Base-by-base conservation (phyloP, 2,888 invertebrate genomes). In the Scaeva pyrastri region DNA sequence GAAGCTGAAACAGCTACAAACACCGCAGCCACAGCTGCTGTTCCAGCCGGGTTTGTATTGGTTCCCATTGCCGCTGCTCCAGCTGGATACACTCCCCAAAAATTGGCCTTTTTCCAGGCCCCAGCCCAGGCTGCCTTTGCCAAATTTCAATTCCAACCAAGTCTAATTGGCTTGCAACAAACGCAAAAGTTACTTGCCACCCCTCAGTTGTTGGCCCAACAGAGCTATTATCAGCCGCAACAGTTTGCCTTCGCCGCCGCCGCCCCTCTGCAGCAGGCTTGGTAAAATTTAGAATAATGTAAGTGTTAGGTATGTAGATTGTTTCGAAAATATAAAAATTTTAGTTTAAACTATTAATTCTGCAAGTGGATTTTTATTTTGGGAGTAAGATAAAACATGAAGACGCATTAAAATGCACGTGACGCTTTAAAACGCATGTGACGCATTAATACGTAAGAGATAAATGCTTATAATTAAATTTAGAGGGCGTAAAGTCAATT, bases 221-320 rank as follows among this genome's bases (percentile, higher is more conserved):
- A 72, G n/a, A 31, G 50, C 56, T 84, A 75, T 21, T 84, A 84
- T 31, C 84, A 84, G 55, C 78, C 78, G n/a, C 83, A 83, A 39
- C 84, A 84, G 48, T 85, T 76, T 68, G 76, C 80, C 41, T 81
- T 70, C 11, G 68, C 81, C 21, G 66, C 81, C 11, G 68, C 81
- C 21, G 66, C 81, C 23, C 81, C 85, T 10, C 68, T 85, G 21
- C 82, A 80, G 21, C 79, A 82, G 31, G 72, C 75, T 48, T 86
- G 86, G 86, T 84, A 75, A 41, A 6, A 4, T 19, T 60, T 26
- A 60, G 12, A 11, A 60, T 48, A 19, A 19, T 43, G 21, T 43
- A 45, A 64, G 43, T n/a, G n/a, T n/a, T 11, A 6, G 14, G 70
- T 73, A 43, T 70, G 75, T 76, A 11, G 39, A 11, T 12, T 11